Percentiles rank a stretch among this genome's conserved stretches.
These are phyloP conservation scores for Phoxinus dragarum DNA, from an alignment of 2,797 vertebrate species.

Conservation along the genomic window DNA sequence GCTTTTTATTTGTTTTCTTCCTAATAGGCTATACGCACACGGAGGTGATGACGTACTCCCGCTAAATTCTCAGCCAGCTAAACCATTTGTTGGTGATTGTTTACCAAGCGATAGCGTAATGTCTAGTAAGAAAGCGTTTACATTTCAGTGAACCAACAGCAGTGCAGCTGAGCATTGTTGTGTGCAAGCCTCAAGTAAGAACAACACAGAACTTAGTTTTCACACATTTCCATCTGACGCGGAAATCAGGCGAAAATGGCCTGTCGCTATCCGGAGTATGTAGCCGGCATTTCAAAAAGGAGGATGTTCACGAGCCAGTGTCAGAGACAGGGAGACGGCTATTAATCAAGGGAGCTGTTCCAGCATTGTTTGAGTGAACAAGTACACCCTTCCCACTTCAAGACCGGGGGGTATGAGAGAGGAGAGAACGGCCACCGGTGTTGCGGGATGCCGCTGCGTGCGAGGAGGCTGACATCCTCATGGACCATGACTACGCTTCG, in stretches of 20 bases:
- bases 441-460: not conserved
- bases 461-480: no score
- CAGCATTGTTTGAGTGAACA: not conserved
- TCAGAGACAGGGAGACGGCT: not conserved
- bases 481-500: not conserved
- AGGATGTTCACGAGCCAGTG: not conserved
- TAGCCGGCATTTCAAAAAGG: not conserved
- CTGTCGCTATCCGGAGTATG: slow-evolving; percentile 2
- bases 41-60: no score
- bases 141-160: no score
- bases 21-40: no score
- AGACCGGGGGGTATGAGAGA: slow-evolving; percentile 6
- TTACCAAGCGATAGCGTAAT: no score
- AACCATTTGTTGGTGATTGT: no score
- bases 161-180: not conserved
- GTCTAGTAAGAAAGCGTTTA: no score
- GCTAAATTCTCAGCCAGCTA: no score
- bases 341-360: not conserved
- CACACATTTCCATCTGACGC: not conserved
- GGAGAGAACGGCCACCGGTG: not conserved
- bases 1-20: no score
- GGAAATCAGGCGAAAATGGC: not conserved
- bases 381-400: not conserved
- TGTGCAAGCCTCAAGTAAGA: not conserved
- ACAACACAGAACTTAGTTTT: not conserved